Base-by-base conservation (phyloP, 2,113 vertebrate species). In the Hemiprocne comata region DNA sequence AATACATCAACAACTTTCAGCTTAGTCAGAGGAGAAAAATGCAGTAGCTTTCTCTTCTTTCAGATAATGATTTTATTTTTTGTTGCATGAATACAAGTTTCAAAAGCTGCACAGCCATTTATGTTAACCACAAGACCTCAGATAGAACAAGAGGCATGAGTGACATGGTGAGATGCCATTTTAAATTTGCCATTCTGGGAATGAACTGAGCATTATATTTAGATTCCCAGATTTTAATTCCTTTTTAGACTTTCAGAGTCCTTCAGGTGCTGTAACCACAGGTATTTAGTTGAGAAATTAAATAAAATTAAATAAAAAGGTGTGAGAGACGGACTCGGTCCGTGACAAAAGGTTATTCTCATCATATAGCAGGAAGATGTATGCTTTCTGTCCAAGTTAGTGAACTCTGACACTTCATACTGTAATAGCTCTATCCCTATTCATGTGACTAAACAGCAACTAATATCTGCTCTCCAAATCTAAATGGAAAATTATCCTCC, bases 1-100 rank as follows among this genome's bases (percentile, higher is more conserved):
- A 94, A 94, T 90, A 96, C 53, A 97, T 89, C 66, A 96, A 91
- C 90, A 96, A 93, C 87, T 85, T 94, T 86, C 90, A 94, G 83
- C 95, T 94, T 90, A 95, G 87, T 95, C 93, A 95, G 85, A 92
- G 75, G 51, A 95, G 38, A 96, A 96, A 96, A 97, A 96, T 92
- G 93, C 78, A 93, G 76, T 67, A 87, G 94, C 75, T 94, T 93
- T 95, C 79, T 95, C 82, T 80, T 88, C 67, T 91, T 95, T 88
- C 76, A 64, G 57, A 88, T 70, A 3, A 9, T 96, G 93, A 96
- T 95, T 96, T 93, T 70, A 40, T 83, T 95, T 95, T 93, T 89
- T 96, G 93, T 94, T 86, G 83, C 2, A 0, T 58, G 67, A 90
- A 93, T 51, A 74, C 29, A 46, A 83, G 72, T 94, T 95, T 95